phyloP scores from a whole-genome alignment of 2,797 vertebrate species.

The Sciurus vulgaris region DNA sequence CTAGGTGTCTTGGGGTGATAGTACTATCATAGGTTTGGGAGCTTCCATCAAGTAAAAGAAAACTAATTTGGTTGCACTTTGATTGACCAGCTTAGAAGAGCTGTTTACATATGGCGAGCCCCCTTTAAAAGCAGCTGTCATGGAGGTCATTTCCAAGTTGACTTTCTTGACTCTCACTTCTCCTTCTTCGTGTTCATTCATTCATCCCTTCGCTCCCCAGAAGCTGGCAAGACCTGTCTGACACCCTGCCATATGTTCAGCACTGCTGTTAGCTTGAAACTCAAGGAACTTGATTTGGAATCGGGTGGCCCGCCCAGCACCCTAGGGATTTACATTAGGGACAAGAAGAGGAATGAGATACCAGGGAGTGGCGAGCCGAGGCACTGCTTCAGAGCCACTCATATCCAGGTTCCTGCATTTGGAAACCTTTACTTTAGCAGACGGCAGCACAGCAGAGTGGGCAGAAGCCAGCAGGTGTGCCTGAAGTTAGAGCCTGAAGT shows the following conservation, averaged over 20 bases:
- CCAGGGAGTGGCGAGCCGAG: rapidly evolving
- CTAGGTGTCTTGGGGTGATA: rapidly evolving
- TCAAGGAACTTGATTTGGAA: background rate
- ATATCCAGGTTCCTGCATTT: background rate
- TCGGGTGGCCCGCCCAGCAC: background rate
- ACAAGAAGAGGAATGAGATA: background rate
- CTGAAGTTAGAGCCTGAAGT: background rate
- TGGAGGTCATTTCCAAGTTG: background rate
- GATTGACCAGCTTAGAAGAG: background rate
- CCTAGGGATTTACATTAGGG: background rate
- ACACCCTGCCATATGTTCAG: background rate
- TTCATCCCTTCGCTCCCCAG: background rate
- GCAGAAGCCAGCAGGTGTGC: background rate
- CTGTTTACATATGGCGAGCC: background rate
- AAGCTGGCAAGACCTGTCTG: background rate
- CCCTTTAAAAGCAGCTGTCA: background rate
- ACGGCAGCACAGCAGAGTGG: too few species aligned
- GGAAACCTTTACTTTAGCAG: background rate
- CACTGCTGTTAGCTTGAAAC: background rate
- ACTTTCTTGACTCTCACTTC: background rate
- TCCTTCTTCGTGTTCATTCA: background rate
- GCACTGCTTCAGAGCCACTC: background rate
- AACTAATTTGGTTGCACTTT: background rate
- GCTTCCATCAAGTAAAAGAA: background rate
- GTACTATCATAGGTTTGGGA: background rate